A percentile compares a stretch with the other conserved stretches of the same genome.
phyloP scores from a whole-genome alignment of 1,140 invertebrate genomes.

The Calliopsis andreniformis region DNA sequence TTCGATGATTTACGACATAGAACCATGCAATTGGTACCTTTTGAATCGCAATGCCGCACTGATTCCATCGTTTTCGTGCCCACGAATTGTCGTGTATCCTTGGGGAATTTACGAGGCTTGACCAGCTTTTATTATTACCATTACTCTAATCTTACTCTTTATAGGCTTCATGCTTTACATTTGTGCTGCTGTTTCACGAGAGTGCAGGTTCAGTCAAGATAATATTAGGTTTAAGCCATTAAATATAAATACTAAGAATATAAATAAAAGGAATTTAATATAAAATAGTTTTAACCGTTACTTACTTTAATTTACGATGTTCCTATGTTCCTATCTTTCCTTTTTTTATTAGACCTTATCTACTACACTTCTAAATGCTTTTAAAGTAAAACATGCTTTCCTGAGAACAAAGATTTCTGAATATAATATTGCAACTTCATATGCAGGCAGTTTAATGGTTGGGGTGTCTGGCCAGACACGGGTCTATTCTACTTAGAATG shows the following conservation, averaged over 20 bases:
- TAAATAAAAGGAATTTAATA: too few species aligned
- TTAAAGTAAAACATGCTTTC: too few species aligned
- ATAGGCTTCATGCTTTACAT: conserved; percentile 6
- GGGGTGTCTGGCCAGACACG: too few species aligned
- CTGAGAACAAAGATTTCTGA: too few species aligned
- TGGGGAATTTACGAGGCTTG: not conserved
- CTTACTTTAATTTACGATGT: too few species aligned
- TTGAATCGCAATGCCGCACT: not conserved
- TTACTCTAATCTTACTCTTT: conserved; percentile 10
- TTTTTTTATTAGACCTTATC: too few species aligned
- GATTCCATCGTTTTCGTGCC: not conserved
- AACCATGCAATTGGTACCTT: not conserved
- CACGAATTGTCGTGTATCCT: not conserved
- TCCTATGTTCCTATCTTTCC: too few species aligned
- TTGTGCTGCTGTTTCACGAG: not conserved
- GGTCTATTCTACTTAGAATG: too few species aligned
- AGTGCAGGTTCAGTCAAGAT: not conserved
- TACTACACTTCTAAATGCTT: too few species aligned
- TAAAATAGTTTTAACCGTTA: too few species aligned
- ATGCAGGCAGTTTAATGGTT: too few species aligned
- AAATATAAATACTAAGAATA: not conserved
- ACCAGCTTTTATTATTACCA: not conserved
- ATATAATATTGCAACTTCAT: too few species aligned
- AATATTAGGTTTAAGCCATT: not conserved
- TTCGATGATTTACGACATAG: not conserved